Evolutionary conservation across 2,113 vertebrate genomes (phyloP).

Genomic region (Monopterus albus): DNA sequence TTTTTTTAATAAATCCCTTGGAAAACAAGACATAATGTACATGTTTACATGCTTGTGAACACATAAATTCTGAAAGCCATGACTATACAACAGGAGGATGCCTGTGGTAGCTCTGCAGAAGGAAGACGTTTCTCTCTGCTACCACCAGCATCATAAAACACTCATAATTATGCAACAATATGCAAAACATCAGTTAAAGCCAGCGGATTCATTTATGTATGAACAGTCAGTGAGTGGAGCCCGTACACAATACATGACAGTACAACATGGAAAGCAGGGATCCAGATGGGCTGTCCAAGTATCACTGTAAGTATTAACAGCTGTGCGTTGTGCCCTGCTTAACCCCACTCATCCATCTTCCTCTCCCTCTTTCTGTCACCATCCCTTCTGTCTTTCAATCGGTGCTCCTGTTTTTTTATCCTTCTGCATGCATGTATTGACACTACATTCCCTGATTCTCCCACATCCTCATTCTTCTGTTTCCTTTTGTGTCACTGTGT

Average conservation of each 20-base stretch:
- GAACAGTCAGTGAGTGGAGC: constrained; percentile 9
- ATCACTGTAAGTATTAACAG: constrained; percentile 63
- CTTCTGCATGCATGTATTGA: constrained; percentile 37
- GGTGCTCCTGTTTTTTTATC: constrained; percentile 47
- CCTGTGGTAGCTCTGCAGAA: not conserved
- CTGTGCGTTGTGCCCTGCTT: constrained; percentile 63
- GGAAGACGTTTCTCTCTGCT: not conserved
- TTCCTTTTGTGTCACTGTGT: constrained; percentile 13
- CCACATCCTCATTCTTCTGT: not conserved
- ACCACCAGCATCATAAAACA: not conserved
- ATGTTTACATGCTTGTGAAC: not conserved
- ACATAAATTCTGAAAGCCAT: not conserved
- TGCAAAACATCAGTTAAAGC: constrained; percentile 4
- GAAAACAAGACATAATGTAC: constrained; percentile 49
- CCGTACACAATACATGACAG: constrained; percentile 21
- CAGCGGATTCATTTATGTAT: not conserved
- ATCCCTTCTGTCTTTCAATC: constrained; percentile 53
- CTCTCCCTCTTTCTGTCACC: constrained; percentile 37
- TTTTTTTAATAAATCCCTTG: constrained; percentile 68
- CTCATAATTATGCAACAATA: constrained; percentile 21
- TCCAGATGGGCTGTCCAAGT: constrained; percentile 51
- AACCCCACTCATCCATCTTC: constrained; percentile 64
- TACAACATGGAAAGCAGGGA: constrained; percentile 16
- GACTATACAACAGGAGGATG: not conserved
- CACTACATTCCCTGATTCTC: not conserved